A percentile compares a stretch with the other conserved stretches of the same genome.
phyloP scores from a whole-genome alignment of 2,888 invertebrate species.

The Gastracanthus pulcherrimus region DNA sequence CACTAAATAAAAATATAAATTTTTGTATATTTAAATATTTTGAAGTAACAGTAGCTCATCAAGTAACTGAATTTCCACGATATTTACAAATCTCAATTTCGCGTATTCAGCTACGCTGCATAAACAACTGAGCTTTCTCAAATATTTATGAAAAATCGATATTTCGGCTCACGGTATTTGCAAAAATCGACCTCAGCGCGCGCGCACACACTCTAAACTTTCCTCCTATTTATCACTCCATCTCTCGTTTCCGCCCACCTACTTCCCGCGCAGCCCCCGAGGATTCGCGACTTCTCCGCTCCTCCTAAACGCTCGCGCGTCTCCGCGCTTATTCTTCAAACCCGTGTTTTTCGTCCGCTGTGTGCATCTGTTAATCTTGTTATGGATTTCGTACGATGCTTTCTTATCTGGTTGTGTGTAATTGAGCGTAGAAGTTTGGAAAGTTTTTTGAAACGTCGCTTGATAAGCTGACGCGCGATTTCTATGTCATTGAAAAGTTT shows the following conservation, averaged over 20 bases:
- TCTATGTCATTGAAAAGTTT: constrained; percentile 1
- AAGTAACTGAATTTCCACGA: too few relatives aligned
- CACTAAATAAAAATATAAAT: too few relatives aligned
- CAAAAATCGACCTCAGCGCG: neutral
- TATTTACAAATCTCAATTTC: neutral
- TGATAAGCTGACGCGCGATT: neutral
- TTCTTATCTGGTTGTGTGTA: neutral
- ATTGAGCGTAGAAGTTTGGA: neutral
- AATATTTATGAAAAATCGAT: constrained; percentile 7
- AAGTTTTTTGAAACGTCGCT: neutral
- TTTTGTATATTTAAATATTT: too few relatives aligned
- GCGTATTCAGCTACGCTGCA: neutral
- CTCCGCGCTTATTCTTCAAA: constrained; percentile 1
- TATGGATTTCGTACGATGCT: neutral
- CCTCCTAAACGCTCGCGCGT: neutral
- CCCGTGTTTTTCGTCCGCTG: neutral
- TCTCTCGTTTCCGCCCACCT: constrained; percentile 10
- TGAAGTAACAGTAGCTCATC: too few relatives aligned
- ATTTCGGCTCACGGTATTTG: neutral
- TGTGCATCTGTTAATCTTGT: neutral
- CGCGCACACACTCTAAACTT: too few relatives aligned
- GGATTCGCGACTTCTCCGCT: constrained; percentile 14
- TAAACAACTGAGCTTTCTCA: neutral
- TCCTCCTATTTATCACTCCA: constrained; percentile 9
- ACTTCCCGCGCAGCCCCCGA: neutral